Conservation (phyloP, 2,888 invertebrate genomes). For the Cantharis flavilabris region DNA sequence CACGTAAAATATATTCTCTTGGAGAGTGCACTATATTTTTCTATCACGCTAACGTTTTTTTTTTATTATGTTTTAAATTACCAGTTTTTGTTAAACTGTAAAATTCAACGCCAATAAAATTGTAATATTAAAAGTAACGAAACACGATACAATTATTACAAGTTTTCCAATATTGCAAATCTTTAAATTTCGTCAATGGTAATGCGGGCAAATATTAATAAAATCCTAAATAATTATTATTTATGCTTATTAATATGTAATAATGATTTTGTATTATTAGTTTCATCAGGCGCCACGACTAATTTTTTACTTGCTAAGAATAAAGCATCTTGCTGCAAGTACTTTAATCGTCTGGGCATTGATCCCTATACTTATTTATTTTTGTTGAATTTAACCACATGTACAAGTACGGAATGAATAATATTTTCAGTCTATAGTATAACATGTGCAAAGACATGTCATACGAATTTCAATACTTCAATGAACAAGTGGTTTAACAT, state of each 20-base stretch:
- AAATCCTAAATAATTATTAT: not conserved
- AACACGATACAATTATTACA: too few relatives aligned
- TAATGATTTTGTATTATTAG: conserved; percentile 4
- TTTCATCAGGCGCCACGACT: conserved; percentile 11
- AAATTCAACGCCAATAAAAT: too few relatives aligned
- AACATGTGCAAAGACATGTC: conserved; percentile 5
- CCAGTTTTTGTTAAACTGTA: too few relatives aligned
- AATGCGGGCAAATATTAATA: not conserved
- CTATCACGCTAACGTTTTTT: too few relatives aligned
- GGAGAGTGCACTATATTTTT: too few relatives aligned
- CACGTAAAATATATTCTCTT: too few relatives aligned
- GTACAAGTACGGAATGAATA: conserved; percentile 3
- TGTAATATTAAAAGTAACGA: too few relatives aligned
- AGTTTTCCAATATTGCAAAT: too few relatives aligned
- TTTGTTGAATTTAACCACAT: conserved; percentile 24
- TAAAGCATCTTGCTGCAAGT: conserved; percentile 13
- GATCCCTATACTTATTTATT: conserved; percentile 25
- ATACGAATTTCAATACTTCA: conserved; percentile 2
- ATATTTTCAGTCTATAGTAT: not conserved
- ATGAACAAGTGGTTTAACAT: not conserved
- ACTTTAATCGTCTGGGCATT: conserved; percentile 25
- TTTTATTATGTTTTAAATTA: too few relatives aligned
- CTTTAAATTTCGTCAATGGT: not conserved
- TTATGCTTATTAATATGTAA: not conserved
- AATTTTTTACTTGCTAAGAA: conserved; percentile 22